A percentile compares a stretch with the other conserved stretches of the same genome.
These are phyloP conservation scores for Palythoa caribaeorum DNA, from an alignment of 92 coral and sea anemone genomes.

Conservation along the genomic window DNA sequence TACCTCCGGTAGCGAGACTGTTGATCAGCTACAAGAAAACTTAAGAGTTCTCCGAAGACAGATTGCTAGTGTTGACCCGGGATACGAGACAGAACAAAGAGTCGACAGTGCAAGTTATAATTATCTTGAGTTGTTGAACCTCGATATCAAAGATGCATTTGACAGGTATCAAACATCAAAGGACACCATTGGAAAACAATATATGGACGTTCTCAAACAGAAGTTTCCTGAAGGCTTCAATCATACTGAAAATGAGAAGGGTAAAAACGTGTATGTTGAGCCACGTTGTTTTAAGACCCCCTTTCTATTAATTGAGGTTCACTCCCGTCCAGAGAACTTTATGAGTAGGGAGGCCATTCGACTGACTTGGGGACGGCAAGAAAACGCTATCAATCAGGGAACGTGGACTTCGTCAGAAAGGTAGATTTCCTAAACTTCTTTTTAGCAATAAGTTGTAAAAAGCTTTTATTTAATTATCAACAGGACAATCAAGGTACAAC, in stretches of 20 bases:
- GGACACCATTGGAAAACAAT: constrained; percentile 64
- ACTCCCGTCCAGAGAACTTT: constrained; percentile 78
- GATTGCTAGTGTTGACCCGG: constrained; percentile 79
- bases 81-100: constrained; percentile 55
- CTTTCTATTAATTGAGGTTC: constrained; percentile 80
- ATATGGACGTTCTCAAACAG: constrained; percentile 28
- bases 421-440: constrained; percentile 24
- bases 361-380: constrained; percentile 89
- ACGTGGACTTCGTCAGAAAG: constrained; percentile 81
- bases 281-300: constrained; percentile 61
- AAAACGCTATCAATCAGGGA: constrained; percentile 87
- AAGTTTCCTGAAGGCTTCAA: constrained; percentile 32
- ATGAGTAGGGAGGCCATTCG: constrained; percentile 84
- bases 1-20: not conserved
- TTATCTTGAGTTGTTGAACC: constrained; percentile 77
- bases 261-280: not conserved
- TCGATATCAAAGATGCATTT: constrained; percentile 82
- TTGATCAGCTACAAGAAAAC: constrained; percentile 40
- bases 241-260: constrained; percentile 32
- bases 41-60: constrained; percentile 74
- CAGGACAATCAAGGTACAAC: not conserved
- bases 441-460: too few relatives aligned
- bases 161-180: constrained; percentile 77
- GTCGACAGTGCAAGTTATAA: constrained; percentile 53
- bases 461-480: too few relatives aligned